Evolutionary conservation across 2,797 vertebrate genomes (phyloP).

Genomic region (Molossus alvarezi): DNA sequence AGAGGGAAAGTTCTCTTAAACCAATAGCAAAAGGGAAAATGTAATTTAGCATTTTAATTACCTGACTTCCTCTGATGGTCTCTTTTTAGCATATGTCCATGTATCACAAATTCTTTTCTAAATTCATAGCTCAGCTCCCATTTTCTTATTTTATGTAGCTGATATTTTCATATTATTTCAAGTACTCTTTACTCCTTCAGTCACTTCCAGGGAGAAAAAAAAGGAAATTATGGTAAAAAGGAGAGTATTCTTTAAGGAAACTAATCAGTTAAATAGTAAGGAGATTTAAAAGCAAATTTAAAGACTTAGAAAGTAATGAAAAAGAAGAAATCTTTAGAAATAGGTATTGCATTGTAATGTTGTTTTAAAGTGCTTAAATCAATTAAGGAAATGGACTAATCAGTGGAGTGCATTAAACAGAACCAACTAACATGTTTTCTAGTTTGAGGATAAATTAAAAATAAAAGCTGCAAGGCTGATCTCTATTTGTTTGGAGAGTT

Average conservation of each 20-base stretch:
- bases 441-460: conserved; percentile 47
- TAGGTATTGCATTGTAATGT: conserved; percentile 69
- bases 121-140: conserved; percentile 72
- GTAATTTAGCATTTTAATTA: not conserved
- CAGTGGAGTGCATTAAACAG: conserved; percentile 70
- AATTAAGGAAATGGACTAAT: conserved; percentile 70
- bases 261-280: conserved; percentile 64
- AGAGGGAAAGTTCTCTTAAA: conserved; percentile 28
- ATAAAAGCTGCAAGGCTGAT: not conserved
- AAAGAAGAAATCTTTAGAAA: conserved; percentile 69
- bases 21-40: not conserved
- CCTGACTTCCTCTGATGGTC: not conserved
- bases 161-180: conserved; percentile 73
- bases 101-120: conserved; percentile 72
- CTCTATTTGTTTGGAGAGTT: conserved; percentile 71
- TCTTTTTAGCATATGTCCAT: not conserved
- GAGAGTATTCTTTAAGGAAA: conserved; percentile 72
- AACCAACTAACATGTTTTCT: conserved; percentile 56
- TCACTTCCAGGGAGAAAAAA: conserved; percentile 76
- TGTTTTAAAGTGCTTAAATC: conserved; percentile 78
- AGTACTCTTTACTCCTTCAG: conserved; percentile 75
- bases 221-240: conserved; percentile 72
- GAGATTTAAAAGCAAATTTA: conserved; percentile 78
- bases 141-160: conserved; percentile 76
- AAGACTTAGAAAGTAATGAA: conserved; percentile 55